Conservation (phyloP, 2,113 vertebrate species). For the Daboia siamensis region DNA sequence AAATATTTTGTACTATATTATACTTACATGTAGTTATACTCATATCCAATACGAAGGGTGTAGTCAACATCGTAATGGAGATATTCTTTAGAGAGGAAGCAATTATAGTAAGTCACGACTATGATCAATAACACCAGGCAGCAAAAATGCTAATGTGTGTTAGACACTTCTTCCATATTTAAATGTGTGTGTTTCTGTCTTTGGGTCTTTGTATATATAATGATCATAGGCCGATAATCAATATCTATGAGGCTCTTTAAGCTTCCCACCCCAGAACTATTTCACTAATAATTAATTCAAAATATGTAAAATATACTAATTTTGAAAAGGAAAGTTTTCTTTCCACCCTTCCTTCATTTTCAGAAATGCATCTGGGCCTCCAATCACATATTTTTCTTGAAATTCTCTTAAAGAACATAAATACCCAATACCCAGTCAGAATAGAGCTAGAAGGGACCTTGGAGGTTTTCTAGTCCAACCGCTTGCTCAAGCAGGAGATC, state of each 20-base stretch:
- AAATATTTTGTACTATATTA: neutral
- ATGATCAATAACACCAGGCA: neutral
- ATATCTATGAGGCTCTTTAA: neutral
- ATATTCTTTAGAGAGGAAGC: neutral
- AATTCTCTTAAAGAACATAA: neutral
- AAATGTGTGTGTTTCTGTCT: neutral
- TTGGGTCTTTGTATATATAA: neutral
- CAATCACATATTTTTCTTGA: neutral
- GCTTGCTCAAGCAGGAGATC: too few relatives aligned
- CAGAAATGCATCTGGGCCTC: neutral
- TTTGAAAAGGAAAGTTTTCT: neutral
- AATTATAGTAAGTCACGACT: neutral
- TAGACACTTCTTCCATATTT: neutral
- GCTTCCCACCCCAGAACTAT: too few relatives aligned
- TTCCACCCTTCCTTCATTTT: neutral
- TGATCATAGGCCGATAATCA: neutral
- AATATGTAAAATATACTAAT: neutral
- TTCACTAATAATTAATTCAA: neutral
- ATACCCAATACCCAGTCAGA: too few relatives aligned
- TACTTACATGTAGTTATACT: neutral
- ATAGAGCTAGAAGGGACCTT: too few relatives aligned
- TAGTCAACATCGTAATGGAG: too few relatives aligned
- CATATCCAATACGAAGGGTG: rapidly evolving
- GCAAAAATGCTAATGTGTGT: neutral
- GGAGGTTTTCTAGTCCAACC: too few relatives aligned